These are phyloP conservation scores for Malacoraja senta DNA, from an alignment of 2,797 vertebrate species.

Conservation along the genomic window DNA sequence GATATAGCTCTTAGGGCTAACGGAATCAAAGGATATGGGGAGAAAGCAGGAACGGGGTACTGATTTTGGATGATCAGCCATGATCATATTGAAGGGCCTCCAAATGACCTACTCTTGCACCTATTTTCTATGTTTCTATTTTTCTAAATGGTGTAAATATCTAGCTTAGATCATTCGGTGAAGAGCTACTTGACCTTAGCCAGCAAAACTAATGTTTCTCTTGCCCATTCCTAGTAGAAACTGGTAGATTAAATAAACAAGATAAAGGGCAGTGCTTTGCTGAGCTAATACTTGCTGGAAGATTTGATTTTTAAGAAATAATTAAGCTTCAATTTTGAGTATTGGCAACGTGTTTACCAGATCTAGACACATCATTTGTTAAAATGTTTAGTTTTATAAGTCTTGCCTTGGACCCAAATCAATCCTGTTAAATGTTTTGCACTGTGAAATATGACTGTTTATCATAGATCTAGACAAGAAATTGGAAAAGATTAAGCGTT, in stretches of 20 bases:
- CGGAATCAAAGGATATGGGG: too few relatives aligned
- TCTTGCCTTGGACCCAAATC: neutral
- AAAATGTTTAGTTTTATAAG: neutral
- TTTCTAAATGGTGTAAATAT: neutral
- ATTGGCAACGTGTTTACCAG: neutral
- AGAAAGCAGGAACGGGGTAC: too few relatives aligned
- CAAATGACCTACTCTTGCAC: too few relatives aligned
- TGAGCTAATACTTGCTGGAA: neutral
- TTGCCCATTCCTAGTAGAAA: neutral
- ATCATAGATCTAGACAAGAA: neutral
- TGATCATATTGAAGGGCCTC: too few relatives aligned
- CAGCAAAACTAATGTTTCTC: neutral
- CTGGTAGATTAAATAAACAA: neutral
- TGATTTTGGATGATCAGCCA: too few relatives aligned
- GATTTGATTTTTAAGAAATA: neutral
- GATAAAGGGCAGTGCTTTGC: neutral
- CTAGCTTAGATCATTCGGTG: neutral
- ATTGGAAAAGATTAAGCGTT: neutral
- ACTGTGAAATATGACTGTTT: neutral
- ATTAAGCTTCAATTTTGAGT: neutral
- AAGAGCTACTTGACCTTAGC: neutral
- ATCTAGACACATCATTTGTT: neutral
- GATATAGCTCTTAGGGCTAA: too few relatives aligned
- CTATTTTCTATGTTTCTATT: too few relatives aligned
- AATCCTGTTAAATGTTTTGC: neutral